Evolutionary conservation across 2,113 vertebrate genomes (phyloP), one percentile per base, ranked within the genome.

Genomic region (Salminus brasiliensis): DNA sequence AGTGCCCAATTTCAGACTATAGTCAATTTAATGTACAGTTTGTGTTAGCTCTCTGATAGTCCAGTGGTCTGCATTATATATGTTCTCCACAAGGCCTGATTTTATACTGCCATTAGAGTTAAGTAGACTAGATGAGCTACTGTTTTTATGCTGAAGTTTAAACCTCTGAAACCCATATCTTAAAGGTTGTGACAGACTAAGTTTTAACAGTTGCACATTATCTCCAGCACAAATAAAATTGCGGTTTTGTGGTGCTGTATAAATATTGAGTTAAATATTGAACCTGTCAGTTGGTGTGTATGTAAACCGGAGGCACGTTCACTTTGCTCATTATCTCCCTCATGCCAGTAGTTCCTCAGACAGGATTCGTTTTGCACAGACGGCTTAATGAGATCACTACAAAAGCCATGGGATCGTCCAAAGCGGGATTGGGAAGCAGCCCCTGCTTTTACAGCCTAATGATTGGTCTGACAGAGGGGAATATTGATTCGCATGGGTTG

Each of bases 321-420:
- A 25, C 30, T 52, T 52, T 2, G 21, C 57, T 76, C 21, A 49
- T 76, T 76, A 66, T 52, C 41, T 65, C 30, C 6, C 18, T n/a
- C 32, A 3, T 47, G 25, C 57, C 43, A 25, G 21, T 21, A 43
- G 11, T 55, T 55, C 52, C 52, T 55, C n/a, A 10, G 52, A 52
- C 47, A 52, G 5, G 59, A 11, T 66, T 49, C 59, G 16, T 29
- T 75, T 65, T 75, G 73, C 43, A 47, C 29, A 75, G 27, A 13
- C 55, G 11, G 23, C 21, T 21, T 75, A 75, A 75, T 75, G 73
- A 75, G 73, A 41, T 29, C 3, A 18, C 10, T 25, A 45, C 36
- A 10, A 27, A 29, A 30, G 18, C 16, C 30, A 30, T 63, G 57
- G 59, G 59, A 62, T 30, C 4, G 29, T 7, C 18, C 1, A 9